Evolutionary conservation across 2,888 invertebrate genomes (phyloP), one percentile per base, ranked within the genome.

Genomic region (Agrochola macilenta): DNA sequence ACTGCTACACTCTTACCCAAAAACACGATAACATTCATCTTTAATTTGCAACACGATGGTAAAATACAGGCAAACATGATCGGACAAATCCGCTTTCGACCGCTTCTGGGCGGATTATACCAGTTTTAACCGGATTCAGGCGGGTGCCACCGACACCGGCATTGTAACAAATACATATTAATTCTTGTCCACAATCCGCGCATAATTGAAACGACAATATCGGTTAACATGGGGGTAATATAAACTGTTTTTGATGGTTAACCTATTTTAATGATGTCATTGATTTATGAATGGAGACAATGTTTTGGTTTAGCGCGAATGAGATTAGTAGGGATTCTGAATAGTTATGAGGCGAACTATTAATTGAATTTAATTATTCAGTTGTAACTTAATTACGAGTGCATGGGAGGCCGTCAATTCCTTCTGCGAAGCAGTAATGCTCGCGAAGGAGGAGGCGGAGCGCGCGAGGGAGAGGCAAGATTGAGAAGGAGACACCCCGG

Each of bases 141-240:
- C 86, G 83, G 80, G 54, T 79, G 74, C 83, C 65, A 82, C 85
- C 66, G 58, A 66, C 71, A 78, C 73, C 66, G 83, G 77, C 69
- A 83, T 85, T 87, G 90, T 87, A 85, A 89, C 88, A 90, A 91
- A 90, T 89, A 88, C 90, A 89, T 89, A 90, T 91, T 89, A 91
- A 90, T 91, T 91, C 83, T 78, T 68, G 75, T 74, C 84, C 86
- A 81, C 88, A 90, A 89, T 89, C 87, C 86, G 72, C 82, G 82
- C 86, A 86, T 91, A 90, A 91, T 92, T 92, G 88, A 90, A 92
- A 91, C 82, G 88, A 88, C 88, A 89, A 91, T 89, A 90, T 90
- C 85, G 89, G 91, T 88, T 88, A 87, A 85, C 82, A 81, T 86
- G 83, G 84, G 90, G 87, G 90, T 92, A 92, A 93, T 93, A 92